These are phyloP conservation scores for Eueremaeus valkanovi DNA, from an alignment of 2,888 invertebrate species.

Conservation along the genomic window DNA sequence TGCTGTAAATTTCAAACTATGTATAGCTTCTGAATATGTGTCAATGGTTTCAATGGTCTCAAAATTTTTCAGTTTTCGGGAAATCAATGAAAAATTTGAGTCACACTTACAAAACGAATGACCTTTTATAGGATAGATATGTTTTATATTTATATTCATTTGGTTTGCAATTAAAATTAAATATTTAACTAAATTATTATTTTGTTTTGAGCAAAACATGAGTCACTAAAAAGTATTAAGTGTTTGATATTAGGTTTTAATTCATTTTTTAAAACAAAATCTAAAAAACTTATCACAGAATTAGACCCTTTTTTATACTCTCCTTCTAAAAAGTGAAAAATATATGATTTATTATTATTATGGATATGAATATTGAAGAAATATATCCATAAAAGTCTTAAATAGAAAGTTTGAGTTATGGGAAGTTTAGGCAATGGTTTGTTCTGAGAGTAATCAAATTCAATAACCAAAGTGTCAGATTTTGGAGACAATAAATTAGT, in stretches of 20 bases:
- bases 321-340: background rate
- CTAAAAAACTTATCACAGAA: background rate
- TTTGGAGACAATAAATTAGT: background rate
- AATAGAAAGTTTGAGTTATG: background rate
- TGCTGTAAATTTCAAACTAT: background rate
- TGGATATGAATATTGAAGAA: background rate
- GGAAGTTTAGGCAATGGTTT: background rate
- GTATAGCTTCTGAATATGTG: background rate
- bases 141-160: background rate
- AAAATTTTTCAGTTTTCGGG: background rate
- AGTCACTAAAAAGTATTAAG: background rate
- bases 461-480: background rate
- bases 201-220: background rate
- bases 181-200: background rate
- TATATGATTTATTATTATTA: background rate
- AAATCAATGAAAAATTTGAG: background rate
- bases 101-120: background rate
- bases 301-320: background rate
- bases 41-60: background rate
- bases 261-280: background rate
- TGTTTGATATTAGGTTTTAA: background rate
- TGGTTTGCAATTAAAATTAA: background rate
- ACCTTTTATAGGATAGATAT: background rate
- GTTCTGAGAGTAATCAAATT: background rate
- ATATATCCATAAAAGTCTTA: background rate